Evolutionary conservation across 2,113 vertebrate species (phyloP), one percentile per base, ranked within the genome.

Genomic region (Motacilla alba): DNA sequence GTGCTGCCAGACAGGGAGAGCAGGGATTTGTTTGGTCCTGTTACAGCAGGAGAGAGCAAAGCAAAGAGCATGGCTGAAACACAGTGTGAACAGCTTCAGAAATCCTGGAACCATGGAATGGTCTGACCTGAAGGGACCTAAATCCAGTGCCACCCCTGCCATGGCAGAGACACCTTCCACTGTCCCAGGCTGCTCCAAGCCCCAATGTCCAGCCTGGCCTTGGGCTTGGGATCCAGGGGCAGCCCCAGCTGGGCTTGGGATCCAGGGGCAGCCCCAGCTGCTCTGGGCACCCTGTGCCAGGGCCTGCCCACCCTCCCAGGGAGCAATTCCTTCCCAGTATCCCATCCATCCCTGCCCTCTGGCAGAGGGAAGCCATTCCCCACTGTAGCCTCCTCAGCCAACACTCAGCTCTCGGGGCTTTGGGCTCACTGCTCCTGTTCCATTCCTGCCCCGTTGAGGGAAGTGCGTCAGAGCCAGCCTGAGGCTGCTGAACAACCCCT

Each of bases 101-200:
- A 87, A 70, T 33, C 64, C 46, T 44, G 27, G 44, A 41, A 66
- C 30, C 31, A 9, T 31, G 43, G 35, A 50, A 26, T 39, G 24
- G 53, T 30, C 46, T 39, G 53, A 16, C 7, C 30, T 68, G 78
- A 75, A 49, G 53, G 33, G 39, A 74, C 24, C 3, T 39, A n/a
- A 39, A 41, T 2, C 16, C 39, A 39, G 22, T 30, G 0, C 39
- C 62, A 69, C 5, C 3, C 23, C n/a, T 41, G 39, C n/a, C 46
- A 24, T 21, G 23, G 27, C 69, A 75, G n/a, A 20, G 53, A 31
- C 39, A 41, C 26, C 22, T 62, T 0, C 30, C 63, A 35, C 30
- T 12, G 0, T 3, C 41, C 62, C 55, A 68, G 47, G n/a, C 0
- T 46, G n/a, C 24, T 3, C n/a, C 53, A 2, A 72, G 43, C 17